A percentile compares a stretch with the other conserved stretches of the same genome.
These are phyloP conservation scores for Nematolebias whitei DNA, from an alignment of 2,113 vertebrate species.

Conservation along the genomic window DNA sequence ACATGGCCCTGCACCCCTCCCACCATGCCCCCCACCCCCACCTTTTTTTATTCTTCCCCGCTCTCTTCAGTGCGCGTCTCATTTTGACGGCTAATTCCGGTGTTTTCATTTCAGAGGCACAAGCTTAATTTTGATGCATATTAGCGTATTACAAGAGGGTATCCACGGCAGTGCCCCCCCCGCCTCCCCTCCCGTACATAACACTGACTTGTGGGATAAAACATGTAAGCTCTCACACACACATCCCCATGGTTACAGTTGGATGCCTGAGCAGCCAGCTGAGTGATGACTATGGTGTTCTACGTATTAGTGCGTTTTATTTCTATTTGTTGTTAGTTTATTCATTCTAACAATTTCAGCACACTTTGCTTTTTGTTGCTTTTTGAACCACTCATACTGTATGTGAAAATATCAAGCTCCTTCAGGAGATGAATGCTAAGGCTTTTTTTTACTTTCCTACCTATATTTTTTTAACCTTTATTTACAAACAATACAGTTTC, in stretches of 20 bases:
- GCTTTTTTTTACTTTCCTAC: no score
- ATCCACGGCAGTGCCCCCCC: constrained; percentile 1
- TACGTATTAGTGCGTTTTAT: constrained; percentile 18
- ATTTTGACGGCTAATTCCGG: constrained; percentile 70
- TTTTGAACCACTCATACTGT: no score
- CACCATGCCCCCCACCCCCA: no score
- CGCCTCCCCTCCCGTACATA: constrained; percentile 12
- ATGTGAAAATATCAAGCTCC: no score
- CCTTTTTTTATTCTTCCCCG: constrained; percentile 20
- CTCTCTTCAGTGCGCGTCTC: constrained; percentile 51
- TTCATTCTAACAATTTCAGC: no score
- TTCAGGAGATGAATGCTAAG: no score
- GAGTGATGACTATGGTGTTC: constrained; percentile 28
- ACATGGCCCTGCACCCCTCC: constrained; percentile 1
- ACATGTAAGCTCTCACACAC: constrained; percentile 52
- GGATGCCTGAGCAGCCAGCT: constrained; percentile 14
- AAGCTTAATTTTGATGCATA: constrained; percentile 64
- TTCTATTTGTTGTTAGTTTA: no score
- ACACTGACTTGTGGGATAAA: constrained; percentile 48
- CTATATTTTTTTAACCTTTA: no score
- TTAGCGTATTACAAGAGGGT: constrained; percentile 59
- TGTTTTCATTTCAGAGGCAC: constrained; percentile 65
- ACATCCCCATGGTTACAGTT: constrained; percentile 19
- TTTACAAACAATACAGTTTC: no score
- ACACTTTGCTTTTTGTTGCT: no score